These are phyloP conservation scores for Allolobophora icterica DNA, from an alignment of 2,888 invertebrate genomes.

Conservation along the genomic window DNA sequence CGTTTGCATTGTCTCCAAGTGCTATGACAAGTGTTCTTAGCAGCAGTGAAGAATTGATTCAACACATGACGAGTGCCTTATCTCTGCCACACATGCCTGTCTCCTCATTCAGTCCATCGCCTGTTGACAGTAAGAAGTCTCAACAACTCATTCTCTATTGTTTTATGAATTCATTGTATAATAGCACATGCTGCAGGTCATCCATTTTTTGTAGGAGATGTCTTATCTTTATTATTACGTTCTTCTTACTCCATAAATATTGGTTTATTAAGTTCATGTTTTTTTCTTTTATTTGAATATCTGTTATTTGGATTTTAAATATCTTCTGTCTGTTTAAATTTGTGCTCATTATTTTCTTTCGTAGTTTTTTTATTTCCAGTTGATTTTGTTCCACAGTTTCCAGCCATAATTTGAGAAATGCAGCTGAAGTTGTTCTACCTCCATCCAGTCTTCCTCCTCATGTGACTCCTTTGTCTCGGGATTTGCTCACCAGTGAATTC, in stretches of 20 bases:
- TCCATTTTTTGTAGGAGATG: too few relatives aligned
- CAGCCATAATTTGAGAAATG: constrained; percentile 14
- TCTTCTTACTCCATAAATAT: background rate
- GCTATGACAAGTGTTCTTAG: background rate
- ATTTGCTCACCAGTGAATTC: constrained; percentile 2
- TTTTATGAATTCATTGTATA: background rate
- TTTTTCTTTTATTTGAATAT: background rate
- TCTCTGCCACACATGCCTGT: background rate
- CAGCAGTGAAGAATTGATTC: constrained; percentile 11
- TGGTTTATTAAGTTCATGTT: background rate
- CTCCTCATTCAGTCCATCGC: background rate
- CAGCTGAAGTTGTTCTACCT: constrained; percentile 18
- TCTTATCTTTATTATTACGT: too few relatives aligned
- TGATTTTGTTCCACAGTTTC: constrained; percentile 17
- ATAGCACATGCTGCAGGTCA: background rate
- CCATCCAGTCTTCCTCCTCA: background rate
- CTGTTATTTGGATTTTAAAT: background rate
- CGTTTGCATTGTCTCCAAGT: background rate
- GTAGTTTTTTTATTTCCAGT: background rate
- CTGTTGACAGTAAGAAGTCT: background rate
- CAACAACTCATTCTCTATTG: background rate
- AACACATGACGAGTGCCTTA: constrained; percentile 20
- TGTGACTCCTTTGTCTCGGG: background rate
- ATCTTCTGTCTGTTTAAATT: background rate
- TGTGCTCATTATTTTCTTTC: background rate